Conservation (phyloP, 2,888 invertebrate species). For the Thymelicus acteon region DNA sequence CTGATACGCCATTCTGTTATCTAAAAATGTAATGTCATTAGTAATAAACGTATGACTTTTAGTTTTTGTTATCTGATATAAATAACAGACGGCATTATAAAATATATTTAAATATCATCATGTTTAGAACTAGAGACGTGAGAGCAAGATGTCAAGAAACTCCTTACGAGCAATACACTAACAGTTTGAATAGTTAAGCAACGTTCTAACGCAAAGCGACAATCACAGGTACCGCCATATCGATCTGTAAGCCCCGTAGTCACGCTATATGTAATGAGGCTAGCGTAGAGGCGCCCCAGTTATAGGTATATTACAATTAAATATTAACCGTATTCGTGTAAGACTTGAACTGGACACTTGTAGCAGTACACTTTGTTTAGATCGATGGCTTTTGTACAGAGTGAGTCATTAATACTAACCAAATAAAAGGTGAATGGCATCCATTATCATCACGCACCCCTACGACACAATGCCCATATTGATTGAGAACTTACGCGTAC, state of each 20-base stretch:
- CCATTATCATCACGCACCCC: conserved; percentile 50
- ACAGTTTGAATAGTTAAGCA: conserved; percentile 38
- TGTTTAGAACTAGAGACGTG: conserved; percentile 34
- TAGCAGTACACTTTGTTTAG: conserved; percentile 37
- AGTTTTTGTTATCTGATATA: not conserved
- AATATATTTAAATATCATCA: conserved; percentile 30
- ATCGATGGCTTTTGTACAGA: conserved; percentile 38
- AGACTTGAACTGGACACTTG: conserved; percentile 31
- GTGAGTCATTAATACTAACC: conserved; percentile 32
- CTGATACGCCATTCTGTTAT: not conserved
- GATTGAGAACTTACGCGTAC: conserved; percentile 5
- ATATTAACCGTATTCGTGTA: conserved; percentile 32
- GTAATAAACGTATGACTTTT: not conserved
- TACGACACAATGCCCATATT: conserved; percentile 43
- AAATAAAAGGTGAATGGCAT: conserved; percentile 37
- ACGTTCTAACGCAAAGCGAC: conserved; percentile 38
- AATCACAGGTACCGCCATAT: conserved; percentile 39
- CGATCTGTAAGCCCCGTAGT: conserved; percentile 37
- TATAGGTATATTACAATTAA: conserved; percentile 33
- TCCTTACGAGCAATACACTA: conserved; percentile 31
- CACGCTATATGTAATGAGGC: conserved; percentile 38
- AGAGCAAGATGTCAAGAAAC: conserved; percentile 34
- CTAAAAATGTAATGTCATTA: too few species aligned
- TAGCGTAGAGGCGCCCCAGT: conserved; percentile 38
- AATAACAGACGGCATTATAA: not conserved